A percentile compares a stretch with the other conserved stretches of the same genome.
Evolutionary conservation across 2,113 vertebrate genomes (phyloP).

Genomic region (Callipepla squamata): DNA sequence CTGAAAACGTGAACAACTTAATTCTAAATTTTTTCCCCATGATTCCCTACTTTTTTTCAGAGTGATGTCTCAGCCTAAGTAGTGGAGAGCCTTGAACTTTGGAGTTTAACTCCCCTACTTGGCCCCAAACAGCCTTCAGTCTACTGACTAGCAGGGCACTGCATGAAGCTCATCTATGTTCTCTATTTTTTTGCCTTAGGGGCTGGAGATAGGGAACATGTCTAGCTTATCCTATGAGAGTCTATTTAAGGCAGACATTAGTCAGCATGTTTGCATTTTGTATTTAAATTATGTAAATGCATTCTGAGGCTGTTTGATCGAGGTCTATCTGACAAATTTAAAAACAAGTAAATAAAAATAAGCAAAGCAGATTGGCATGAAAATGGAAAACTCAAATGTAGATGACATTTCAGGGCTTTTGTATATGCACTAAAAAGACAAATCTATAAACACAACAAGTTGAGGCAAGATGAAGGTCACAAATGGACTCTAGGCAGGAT

Average conservation of each 20-base stretch:
- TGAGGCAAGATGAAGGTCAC: not conserved
- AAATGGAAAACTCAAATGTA: conserved; percentile 2
- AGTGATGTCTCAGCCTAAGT: not conserved
- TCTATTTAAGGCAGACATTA: conserved; percentile 72
- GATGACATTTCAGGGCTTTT: not conserved
- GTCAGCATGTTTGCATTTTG: conserved; percentile 75
- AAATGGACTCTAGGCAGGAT: not conserved
- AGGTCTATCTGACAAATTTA: conserved; percentile 2
- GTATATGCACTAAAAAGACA: not conserved
- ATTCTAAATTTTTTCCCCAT: not conserved
- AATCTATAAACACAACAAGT: not conserved
- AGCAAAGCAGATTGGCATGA: not conserved
- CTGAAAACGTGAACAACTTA: not conserved
- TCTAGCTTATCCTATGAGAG: conserved; percentile 66
- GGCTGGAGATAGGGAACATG: conserved; percentile 47
- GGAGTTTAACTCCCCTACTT: not conserved
- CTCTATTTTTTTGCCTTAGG: conserved; percentile 57
- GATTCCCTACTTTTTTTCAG: not conserved
- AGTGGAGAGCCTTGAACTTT: not conserved
- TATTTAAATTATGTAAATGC: conserved; percentile 74
- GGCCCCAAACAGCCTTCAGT: not conserved
- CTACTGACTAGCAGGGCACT: not conserved
- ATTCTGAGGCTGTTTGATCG: conserved; percentile 42
- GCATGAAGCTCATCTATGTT: conserved; percentile 14
- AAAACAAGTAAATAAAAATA: conserved; percentile 3